Percentiles rank a stretch among this genome's conserved stretches.
Evolutionary conservation across 2,797 vertebrate genomes (phyloP).

Genomic region (Sparidentex hasta): DNA sequence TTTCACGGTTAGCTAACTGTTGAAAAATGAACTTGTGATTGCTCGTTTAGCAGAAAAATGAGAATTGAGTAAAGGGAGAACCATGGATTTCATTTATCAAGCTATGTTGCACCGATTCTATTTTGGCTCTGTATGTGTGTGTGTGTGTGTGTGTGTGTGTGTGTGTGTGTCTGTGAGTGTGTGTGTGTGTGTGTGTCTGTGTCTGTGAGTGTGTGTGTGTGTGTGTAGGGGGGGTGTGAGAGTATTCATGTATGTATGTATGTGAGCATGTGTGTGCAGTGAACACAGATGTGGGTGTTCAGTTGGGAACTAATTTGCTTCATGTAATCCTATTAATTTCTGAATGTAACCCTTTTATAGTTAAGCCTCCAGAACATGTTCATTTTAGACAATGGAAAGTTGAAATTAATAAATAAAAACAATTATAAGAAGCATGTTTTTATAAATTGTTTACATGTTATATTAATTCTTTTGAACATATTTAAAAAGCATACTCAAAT

Average conservation of each 20-base stretch:
- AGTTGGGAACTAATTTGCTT: constrained; percentile 68
- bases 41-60: constrained; percentile 15
- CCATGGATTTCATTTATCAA: background rate
- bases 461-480: constrained; percentile 5
- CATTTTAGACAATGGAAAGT: constrained; percentile 49
- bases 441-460: constrained; percentile 10
- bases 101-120: constrained; percentile 16
- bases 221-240: background rate
- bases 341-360: constrained; percentile 74
- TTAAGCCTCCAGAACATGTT: constrained; percentile 66
- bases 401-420: constrained; percentile 45
- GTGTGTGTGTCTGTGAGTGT: background rate
- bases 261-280: constrained; percentile 14
- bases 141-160: constrained; percentile 7
- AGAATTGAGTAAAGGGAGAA: constrained; percentile 7
- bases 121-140: constrained; percentile 12
- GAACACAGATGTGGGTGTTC: constrained; percentile 61
- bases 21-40: constrained; percentile 34
- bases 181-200: constrained; percentile 13
- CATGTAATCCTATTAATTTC: constrained; percentile 78
- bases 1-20: background rate
- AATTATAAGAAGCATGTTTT: constrained; percentile 26
- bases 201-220: background rate
- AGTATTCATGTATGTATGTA: background rate
- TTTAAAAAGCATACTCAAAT: background rate